Evolutionary conservation across 2,113 vertebrate genomes (phyloP), one percentile per base, ranked within the genome.

Genomic region (Eulemur macaco): DNA sequence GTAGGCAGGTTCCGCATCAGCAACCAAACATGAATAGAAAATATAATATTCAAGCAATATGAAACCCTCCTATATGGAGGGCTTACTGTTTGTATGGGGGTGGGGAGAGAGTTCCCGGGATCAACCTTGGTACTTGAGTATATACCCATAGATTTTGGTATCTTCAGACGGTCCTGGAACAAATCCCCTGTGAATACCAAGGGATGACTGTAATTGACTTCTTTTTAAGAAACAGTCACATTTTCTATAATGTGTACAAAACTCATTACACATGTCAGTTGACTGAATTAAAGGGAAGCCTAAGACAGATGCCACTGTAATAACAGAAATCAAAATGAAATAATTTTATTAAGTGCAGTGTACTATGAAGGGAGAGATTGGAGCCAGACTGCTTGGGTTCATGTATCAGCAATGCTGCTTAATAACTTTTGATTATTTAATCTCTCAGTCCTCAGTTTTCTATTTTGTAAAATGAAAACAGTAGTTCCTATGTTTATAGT

Each of bases 221-320:
- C 4, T 63, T 94, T 93, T 89, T 29, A 73, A 71, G 29, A 87
- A 93, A 71, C 23, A 76, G 52, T 87, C n/a, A 81, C 34, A 69
- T 89, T 86, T 96, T 47, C 82, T 96, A 82, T 91, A 87, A 91
- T 82, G 14, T 92, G 34, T 93, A 25, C 18, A 82, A 95, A 93
- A 89, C 6, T 64, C 50, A 29, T 83, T 95, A 56, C 1, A 74
- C 4, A 45, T 81, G 5, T 25, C 63, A 56, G 54, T 80, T 89
- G 37, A 89, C 9, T 89, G 39, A 94, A 89, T 77, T 89, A 92
- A 86, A 84, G n/a, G 76, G 69, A 94, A 50, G 20, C 31, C 95
- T 78, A 52, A 94, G 96, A 63, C 18, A 77, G 54, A 89, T 90
- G 54, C 29, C 45, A 39, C 1, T 63, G 2, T 89, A 84, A 87